Base-by-base conservation (phyloP, 2,113 vertebrate species). In the Calonectris borealis region DNA sequence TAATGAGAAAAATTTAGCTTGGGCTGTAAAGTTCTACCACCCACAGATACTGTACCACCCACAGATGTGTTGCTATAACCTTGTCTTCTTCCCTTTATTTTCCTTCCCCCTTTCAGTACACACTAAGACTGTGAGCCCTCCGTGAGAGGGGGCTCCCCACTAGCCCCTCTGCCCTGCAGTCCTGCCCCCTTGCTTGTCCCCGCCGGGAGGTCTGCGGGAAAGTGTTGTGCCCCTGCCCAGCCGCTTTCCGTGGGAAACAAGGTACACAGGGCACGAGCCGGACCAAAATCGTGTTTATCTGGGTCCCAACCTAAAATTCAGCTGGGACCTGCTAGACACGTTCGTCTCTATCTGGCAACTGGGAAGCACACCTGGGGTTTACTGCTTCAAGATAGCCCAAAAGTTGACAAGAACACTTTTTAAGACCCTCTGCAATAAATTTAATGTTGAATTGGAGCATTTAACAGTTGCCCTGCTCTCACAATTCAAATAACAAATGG, bases 81-180 rank as follows among this genome's bases (percentile, higher is more conserved):
- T 94, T 73, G 20, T 83, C 70, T 72, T 86, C 88, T 78, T 91
- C 65, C 52, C 70, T 83, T 69, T 91, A 42, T 93, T 95, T 94
- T 83, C 38, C 58, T 91, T 76, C 70, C 38, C 26, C 38, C 36
- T 68, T 83, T 73, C 49, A 42, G 68, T 13, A 22, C 0, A 1
- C 16, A 32, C 11, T 44, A 32, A 91, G 72, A 29, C 22, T 0
- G 0, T 55, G 34, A 92, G 19, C 48, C 17, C 48, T 40, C 46
- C 4, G 4, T 8, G 21, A 62, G 31, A 1, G 3, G 9, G 57
- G 57, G 9, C 7, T 89, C n/a, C 44, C 16, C 0, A 0, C 49
- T 13, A 75, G 31, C 11, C 32, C 14, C n/a, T 44, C 38, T 90
- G 40, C 62, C 38, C 82, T 85, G 18, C 58, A 44, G 20, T 72